Base-by-base conservation (phyloP, 53 echinoderm and acorn worm genomes). In the Apostichopus leukothele region DNA sequence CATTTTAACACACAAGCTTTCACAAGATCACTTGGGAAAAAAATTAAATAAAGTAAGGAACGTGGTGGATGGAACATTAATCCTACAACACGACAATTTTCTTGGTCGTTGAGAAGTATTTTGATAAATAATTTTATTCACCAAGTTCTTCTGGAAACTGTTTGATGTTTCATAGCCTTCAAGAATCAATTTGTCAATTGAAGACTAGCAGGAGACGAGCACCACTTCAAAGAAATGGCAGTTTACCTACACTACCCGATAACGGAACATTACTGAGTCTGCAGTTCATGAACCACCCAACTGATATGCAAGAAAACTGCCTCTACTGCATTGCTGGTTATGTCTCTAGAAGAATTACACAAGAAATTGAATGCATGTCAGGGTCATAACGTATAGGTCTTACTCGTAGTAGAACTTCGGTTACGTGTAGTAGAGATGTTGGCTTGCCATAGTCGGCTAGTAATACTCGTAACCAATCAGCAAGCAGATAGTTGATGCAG, bases 271-370 rank as follows among this genome's bases (percentile, higher is more conserved):
- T 66, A 19, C 51, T 16, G 19, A n/a, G 68, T 74, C 67, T 73
- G 50, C 84, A 90, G 81, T 21, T 89, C 3, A 27, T 89, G n/a
- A 88, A 59, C 3, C 22, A 90, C 52, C 90, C 90, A 61, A 77
- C 89, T 60, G 57, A 57, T 57, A 7, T 57, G 7, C 57, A 57
- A 57, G 57, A 57, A 7, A 57, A 57, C 57, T 57, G 90, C 71
- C n/a, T 86, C 50, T 66, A 51, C 53, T 90, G 78, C 78, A 63
- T 90, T 6, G 86, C 87, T 27, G 88, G 88, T 67, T 91, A 90
- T 71, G 66, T 90, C 5, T 75, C 50, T 26, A 75, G 78, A 51
- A 68, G 75, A 51, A 12, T 90, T 5, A 51, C 22, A 5, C 5
- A 85, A 60, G 90, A 86, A 51, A 60, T 66, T 9, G 67, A 84